phyloP scores from a whole-genome alignment of 2,888 invertebrate genomes.

The Plebejus melissa region DNA sequence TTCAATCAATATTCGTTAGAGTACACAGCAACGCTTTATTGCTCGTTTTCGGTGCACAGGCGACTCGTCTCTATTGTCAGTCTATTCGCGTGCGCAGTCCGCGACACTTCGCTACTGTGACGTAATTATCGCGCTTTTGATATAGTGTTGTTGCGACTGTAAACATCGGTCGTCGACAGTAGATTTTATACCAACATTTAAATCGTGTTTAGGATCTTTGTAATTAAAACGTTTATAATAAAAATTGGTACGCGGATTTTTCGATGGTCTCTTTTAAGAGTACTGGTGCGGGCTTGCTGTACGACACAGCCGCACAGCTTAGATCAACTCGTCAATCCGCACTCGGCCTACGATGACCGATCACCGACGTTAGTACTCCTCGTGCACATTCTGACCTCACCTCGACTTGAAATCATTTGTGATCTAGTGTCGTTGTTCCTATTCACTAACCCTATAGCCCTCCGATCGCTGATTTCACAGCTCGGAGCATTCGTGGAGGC shows the following conservation, averaged over 20 bases:
- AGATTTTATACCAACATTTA: neutral
- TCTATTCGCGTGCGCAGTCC: conserved; percentile 60
- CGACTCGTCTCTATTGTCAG: conserved; percentile 54
- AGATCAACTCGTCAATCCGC: conserved; percentile 57
- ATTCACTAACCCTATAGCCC: conserved; percentile 73
- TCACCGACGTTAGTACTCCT: conserved; percentile 67
- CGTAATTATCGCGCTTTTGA: conserved; percentile 35
- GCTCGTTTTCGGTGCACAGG: conserved; percentile 51
- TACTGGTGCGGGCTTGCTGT: conserved; percentile 65
- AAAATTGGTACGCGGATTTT: conserved; percentile 53
- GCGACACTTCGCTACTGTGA: conserved; percentile 53
- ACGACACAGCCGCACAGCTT: conserved; percentile 62
- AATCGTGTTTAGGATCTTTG: neutral
- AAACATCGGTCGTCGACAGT: conserved; percentile 28
- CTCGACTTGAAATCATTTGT: conserved; percentile 47
- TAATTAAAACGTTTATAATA: neutral
- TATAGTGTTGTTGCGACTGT: conserved; percentile 35
- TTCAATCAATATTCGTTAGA: neutral
- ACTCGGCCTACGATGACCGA: conserved; percentile 53
- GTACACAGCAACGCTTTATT: conserved; percentile 35
- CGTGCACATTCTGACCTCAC: conserved; percentile 58
- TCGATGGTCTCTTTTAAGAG: conserved; percentile 57
- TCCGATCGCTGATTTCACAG: conserved; percentile 82
- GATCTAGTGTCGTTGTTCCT: conserved; percentile 42
- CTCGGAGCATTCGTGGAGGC: conserved; percentile 87